Evolutionary conservation across 2,888 invertebrate genomes (phyloP).

Genomic region (Pollenia labialis): DNA sequence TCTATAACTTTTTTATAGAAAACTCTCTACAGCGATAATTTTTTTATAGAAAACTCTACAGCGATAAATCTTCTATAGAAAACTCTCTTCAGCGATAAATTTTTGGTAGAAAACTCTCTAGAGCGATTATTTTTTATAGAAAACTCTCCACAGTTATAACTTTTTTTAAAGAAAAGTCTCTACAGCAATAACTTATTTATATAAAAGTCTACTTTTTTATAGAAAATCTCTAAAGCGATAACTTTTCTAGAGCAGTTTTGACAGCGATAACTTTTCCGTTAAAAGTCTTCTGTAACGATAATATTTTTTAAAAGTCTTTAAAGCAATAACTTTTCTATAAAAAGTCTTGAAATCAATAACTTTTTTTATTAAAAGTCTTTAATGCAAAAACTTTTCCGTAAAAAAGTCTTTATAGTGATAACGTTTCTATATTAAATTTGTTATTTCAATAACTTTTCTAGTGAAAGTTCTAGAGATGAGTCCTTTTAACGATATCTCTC

Average conservation of each 20-base stretch:
- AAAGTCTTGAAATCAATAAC: background rate
- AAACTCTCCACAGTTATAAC: background rate
- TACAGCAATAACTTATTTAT: background rate
- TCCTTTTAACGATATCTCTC: background rate
- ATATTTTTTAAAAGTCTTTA: background rate
- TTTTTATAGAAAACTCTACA: background rate
- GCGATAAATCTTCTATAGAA: no score
- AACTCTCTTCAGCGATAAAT: no score
- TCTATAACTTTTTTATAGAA: no score
- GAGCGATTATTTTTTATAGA: background rate
- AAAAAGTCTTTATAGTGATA: background rate
- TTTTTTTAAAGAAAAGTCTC: no score
- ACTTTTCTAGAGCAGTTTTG: background rate
- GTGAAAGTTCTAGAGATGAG: no score
- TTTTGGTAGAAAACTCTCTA: no score
- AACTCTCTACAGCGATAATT: background rate
- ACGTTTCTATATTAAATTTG: background rate
- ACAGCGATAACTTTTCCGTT: background rate
- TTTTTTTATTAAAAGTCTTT: background rate
- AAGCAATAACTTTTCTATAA: background rate
- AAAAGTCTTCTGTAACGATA: no score
- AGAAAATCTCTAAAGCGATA: background rate
- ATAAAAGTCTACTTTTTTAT: no score
- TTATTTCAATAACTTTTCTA: no score
- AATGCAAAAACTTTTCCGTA: background rate